phyloP scores from a whole-genome alignment of 92 coral and sea anemone genomes.

The Scolanthus callimorphus region DNA sequence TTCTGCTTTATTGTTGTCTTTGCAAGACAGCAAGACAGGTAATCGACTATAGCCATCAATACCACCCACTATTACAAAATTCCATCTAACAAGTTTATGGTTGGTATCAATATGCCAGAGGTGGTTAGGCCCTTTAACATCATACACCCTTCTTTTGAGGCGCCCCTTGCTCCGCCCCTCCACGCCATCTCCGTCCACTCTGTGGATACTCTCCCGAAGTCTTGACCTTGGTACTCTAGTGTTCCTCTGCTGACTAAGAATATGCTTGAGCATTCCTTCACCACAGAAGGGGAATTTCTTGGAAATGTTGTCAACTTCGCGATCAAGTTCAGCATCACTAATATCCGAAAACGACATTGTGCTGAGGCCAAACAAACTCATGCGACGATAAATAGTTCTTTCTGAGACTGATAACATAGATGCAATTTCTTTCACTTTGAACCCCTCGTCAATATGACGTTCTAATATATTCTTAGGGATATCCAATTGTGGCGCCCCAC shows the following conservation, averaged over 20 bases:
- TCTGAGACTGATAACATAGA: too few species aligned
- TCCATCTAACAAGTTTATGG: slow-evolving; percentile 44
- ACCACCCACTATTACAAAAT: slow-evolving; percentile 39
- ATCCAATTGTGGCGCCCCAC: too few species aligned
- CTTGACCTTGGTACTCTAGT: slow-evolving; percentile 40
- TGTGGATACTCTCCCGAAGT: slow-evolving; percentile 45
- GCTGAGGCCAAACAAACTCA: slow-evolving; percentile 43
- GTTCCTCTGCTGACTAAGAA: slow-evolving; percentile 28
- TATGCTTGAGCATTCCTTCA: slow-evolving; percentile 36
- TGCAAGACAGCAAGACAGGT: slow-evolving; percentile 47
- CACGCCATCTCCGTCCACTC: slow-evolving; percentile 49
- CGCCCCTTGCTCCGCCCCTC: slow-evolving; percentile 32
- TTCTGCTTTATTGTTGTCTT: slow-evolving; percentile 48
- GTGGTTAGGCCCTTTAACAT: slow-evolving; percentile 57
- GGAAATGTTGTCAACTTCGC: too few species aligned
- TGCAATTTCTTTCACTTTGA: too few species aligned
- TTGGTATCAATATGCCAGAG: slow-evolving; percentile 51
- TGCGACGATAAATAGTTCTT: too few species aligned
- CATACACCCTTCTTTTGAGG: slow-evolving; percentile 41
- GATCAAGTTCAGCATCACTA: slow-evolving; percentile 42
- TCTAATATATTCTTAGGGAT: too few species aligned
- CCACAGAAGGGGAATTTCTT: slow-evolving; percentile 55
- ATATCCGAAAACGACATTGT: slow-evolving; percentile 35
- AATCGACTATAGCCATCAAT: slow-evolving; percentile 56
- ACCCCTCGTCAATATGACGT: too few species aligned